Conservation (phyloP, 2,113 vertebrate species). For the Piaya cayana region DNA sequence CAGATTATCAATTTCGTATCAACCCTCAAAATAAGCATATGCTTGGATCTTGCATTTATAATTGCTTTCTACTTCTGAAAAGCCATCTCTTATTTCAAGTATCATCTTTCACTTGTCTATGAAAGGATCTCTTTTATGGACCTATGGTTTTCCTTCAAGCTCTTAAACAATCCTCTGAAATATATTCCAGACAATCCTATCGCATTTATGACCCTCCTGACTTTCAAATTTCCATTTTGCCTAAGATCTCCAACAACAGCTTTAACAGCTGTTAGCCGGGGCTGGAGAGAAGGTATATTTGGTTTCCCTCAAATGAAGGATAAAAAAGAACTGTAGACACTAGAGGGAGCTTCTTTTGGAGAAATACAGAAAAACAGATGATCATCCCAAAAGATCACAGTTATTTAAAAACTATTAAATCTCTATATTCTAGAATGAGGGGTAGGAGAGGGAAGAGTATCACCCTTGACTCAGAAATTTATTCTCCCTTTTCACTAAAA, state of each 20-base stretch:
- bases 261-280: not conserved
- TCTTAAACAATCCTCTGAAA: constrained; percentile 20
- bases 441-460: not conserved
- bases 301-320: not conserved
- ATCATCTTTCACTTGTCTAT: constrained; percentile 1
- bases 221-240: constrained; percentile 8
- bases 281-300: not conserved
- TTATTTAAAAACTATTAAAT: not conserved
- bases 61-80: not conserved
- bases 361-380: not conserved
- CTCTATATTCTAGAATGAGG: not conserved
- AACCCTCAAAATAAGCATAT: not conserved
- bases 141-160: not conserved
- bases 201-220: not conserved
- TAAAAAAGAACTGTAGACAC: not conserved
- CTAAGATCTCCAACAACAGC: not conserved
- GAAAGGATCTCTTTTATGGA: constrained; percentile 1
- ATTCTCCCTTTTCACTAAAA: not conserved
- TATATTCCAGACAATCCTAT: not conserved
- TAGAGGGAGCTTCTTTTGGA: not conserved
- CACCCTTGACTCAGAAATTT: not conserved
- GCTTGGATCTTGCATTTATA: not conserved
- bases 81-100: not conserved
- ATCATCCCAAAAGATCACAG: not conserved
- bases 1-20: not conserved